phyloP scores from a whole-genome alignment of 2,797 vertebrate species.

The Muscicapa striata region DNA sequence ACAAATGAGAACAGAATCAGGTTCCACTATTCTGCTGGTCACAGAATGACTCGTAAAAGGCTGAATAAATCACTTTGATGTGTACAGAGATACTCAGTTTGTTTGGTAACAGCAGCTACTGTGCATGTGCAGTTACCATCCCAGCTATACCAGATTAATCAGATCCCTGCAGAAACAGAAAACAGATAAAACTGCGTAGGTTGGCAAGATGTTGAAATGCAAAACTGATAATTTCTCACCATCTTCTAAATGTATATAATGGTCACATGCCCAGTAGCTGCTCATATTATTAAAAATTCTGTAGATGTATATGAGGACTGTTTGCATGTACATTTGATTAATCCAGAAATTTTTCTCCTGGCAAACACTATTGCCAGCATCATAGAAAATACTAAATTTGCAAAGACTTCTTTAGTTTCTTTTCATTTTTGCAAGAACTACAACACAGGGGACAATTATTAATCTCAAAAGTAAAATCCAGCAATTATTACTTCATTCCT shows the following conservation, averaged over 20 bases:
- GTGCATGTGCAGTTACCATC: slow-evolving; percentile 27
- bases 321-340: background rate
- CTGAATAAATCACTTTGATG: background rate
- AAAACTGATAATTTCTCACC: background rate
- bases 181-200: slow-evolving; percentile 17
- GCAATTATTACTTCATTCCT: background rate
- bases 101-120: slow-evolving; percentile 37
- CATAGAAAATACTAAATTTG: background rate
- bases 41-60: background rate
- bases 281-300: background rate
- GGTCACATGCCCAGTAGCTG: background rate
- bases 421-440: background rate
- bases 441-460: background rate
- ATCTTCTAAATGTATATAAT: slow-evolving; percentile 15
- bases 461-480: slow-evolving; percentile 1
- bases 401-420: background rate
- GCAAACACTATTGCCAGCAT: background rate
- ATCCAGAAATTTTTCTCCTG: background rate
- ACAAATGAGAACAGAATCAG: background rate
- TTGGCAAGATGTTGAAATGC: slow-evolving; percentile 15
- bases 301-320: background rate
- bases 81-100: background rate
- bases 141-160: slow-evolving; percentile 20
- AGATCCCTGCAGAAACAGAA: background rate
- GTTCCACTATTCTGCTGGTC: background rate